These are phyloP conservation scores for Varecia variegata DNA, from an alignment of 2,797 vertebrate species.

Conservation along the genomic window DNA sequence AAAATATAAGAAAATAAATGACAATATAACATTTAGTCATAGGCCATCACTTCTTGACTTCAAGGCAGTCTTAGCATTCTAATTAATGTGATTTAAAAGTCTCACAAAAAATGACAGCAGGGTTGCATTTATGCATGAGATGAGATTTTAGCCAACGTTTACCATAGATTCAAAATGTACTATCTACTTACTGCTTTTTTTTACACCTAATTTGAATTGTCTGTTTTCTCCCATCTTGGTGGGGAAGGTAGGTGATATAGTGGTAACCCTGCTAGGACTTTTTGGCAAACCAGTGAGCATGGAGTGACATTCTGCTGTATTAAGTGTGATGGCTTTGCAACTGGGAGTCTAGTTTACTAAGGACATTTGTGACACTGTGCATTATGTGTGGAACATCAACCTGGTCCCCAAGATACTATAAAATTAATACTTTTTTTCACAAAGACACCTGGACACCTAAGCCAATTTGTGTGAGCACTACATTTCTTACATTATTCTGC, in stretches of 20 bases:
- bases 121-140: neutral
- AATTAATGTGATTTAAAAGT: neutral
- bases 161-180: neutral
- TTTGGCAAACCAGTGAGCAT: constrained; percentile 56
- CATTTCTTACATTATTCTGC: neutral
- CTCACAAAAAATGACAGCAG: neutral
- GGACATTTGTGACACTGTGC: constrained; percentile 63
- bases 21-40: neutral
- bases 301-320: constrained; percentile 62
- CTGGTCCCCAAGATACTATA: constrained; percentile 34
- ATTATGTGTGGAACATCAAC: constrained; percentile 64
- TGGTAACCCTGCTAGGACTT: constrained; percentile 38
- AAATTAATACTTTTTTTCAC: constrained; percentile 52
- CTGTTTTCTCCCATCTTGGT: neutral
- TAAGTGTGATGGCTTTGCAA: constrained; percentile 69
- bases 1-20: neutral
- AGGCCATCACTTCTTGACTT: neutral
- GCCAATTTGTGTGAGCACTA: neutral
- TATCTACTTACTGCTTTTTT: neutral
- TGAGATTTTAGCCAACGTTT: neutral
- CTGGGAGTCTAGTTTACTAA: constrained; percentile 47
- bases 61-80: neutral
- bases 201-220: constrained; percentile 55
- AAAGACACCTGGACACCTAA: constrained; percentile 54
- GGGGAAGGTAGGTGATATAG: neutral